phyloP scores from a whole-genome alignment of 2,888 invertebrate genomes.

The Xestia c-nigrum region DNA sequence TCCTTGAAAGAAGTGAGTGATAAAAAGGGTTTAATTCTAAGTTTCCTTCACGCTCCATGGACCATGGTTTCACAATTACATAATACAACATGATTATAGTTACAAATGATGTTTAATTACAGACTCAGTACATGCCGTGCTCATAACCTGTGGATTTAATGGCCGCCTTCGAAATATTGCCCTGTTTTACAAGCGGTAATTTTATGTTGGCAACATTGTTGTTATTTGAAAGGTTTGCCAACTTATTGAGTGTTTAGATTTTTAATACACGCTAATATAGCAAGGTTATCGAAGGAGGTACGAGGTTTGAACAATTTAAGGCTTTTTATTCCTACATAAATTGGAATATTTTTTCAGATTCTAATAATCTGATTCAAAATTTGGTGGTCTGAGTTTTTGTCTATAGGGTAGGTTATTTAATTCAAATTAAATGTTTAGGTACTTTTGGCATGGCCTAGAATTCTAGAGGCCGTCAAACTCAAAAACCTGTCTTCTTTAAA shows the following conservation, averaged over 20 bases:
- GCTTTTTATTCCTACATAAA: too few relatives aligned
- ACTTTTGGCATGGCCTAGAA: background rate
- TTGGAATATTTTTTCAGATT: too few relatives aligned
- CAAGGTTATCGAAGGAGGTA: background rate
- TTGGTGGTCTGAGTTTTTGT: background rate
- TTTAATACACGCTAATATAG: background rate
- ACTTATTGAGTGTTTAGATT: constrained; percentile 7
- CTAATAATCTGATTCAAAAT: background rate
- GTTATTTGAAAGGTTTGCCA: constrained; percentile 32
- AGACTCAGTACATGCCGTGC: constrained; percentile 6
- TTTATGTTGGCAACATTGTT: constrained; percentile 53
- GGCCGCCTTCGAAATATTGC: constrained; percentile 52
- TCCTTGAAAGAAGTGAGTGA: background rate
- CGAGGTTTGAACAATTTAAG: background rate
- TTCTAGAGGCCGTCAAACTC: background rate
- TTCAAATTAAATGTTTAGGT: background rate
- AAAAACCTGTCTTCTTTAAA: background rate
- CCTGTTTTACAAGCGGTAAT: constrained; percentile 47
- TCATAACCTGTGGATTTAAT: constrained; percentile 56
- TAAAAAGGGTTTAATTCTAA: constrained; percentile 36
- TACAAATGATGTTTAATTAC: constrained; percentile 63
- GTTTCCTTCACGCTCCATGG: constrained; percentile 32
- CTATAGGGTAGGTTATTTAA: background rate
- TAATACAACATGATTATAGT: constrained; percentile 53
- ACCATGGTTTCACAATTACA: constrained; percentile 39